Conservation (phyloP, 1,140 invertebrate species). For the Drosophila malerkotliana region DNA sequence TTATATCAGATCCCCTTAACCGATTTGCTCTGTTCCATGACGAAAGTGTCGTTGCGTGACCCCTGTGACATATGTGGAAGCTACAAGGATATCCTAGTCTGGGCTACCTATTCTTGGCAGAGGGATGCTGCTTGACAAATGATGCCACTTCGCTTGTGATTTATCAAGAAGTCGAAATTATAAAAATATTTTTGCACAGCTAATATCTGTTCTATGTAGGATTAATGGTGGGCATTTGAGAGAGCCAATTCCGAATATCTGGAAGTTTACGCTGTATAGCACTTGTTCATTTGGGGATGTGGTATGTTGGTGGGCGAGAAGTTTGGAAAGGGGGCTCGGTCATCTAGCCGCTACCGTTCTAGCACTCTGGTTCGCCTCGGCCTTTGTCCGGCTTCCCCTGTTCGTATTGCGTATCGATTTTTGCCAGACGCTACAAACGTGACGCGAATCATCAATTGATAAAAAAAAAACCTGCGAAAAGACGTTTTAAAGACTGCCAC, state of each 20-base stretch:
- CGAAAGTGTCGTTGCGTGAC: conserved; percentile 72
- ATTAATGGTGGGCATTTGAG: conserved; percentile 58
- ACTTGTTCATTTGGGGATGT: conserved; percentile 19
- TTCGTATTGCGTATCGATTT: conserved; percentile 59
- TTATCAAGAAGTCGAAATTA: conserved; percentile 71
- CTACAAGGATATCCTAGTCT: not conserved
- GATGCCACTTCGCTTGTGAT: conserved; percentile 63
- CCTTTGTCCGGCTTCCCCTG: conserved; percentile 52
- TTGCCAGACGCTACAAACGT: conserved; percentile 72
- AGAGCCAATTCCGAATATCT: not conserved
- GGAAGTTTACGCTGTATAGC: conserved; percentile 54
- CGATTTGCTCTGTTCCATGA: conserved; percentile 50
- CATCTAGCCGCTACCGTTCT: conserved; percentile 9
- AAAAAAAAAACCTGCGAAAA: conserved; percentile 28
- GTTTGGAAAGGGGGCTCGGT: not conserved
- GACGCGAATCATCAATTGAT: conserved; percentile 65
- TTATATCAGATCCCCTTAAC: conserved; percentile 44
- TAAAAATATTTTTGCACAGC: conserved; percentile 57
- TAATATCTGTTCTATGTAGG: conserved; percentile 48
- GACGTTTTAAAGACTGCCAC: conserved; percentile 24
- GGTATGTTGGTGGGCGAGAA: not conserved
- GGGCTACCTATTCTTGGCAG: not conserved
- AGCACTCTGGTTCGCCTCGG: conserved; percentile 37
- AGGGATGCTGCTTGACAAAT: conserved; percentile 67
- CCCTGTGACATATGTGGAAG: conserved; percentile 57